Percentiles rank a stretch among this genome's conserved stretches.
phyloP scores from a whole-genome alignment of 2,113 vertebrate species.

The Riparia riparia region DNA sequence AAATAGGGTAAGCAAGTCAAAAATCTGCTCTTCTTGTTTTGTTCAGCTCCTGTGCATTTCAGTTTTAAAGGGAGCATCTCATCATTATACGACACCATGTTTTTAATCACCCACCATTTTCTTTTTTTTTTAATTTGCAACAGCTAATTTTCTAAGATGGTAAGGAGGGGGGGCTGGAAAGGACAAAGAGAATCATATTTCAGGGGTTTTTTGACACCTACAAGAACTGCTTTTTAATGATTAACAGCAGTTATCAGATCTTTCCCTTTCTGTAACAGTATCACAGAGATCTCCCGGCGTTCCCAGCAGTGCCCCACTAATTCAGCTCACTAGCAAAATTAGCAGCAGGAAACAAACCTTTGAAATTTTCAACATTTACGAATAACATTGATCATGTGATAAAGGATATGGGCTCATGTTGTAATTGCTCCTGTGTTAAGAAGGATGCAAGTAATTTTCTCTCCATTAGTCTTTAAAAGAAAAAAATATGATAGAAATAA shows the following conservation, averaged over 20 bases:
- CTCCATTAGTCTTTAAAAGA: slow-evolving; percentile 32
- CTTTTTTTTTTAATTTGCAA: background rate
- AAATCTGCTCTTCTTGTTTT: background rate
- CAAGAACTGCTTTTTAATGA: slow-evolving; percentile 67
- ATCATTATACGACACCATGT: background rate
- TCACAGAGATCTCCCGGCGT: slow-evolving; percentile 71
- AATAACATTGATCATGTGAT: slow-evolving; percentile 74
- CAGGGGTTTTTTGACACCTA: background rate
- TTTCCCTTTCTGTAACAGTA: slow-evolving; percentile 60
- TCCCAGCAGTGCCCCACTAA: slow-evolving; percentile 74
- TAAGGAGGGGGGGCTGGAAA: background rate
- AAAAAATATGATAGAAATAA: slow-evolving; percentile 74
- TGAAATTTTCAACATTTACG: slow-evolving; percentile 77
- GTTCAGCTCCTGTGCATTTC: background rate
- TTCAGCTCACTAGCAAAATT: slow-evolving; percentile 76
- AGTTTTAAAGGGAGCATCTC: background rate
- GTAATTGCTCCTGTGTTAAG: slow-evolving; percentile 67
- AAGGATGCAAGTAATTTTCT: slow-evolving; percentile 62
- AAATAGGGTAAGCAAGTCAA: background rate
- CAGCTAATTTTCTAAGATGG: background rate
- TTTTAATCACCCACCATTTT: background rate
- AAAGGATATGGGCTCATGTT: slow-evolving; percentile 65
- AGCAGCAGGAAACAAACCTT: slow-evolving; percentile 79
- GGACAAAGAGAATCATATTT: background rate
- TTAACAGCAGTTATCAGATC: slow-evolving; percentile 73